Base-by-base conservation (phyloP, 2,113 vertebrate species). In the Tauraco erythrolophus region DNA sequence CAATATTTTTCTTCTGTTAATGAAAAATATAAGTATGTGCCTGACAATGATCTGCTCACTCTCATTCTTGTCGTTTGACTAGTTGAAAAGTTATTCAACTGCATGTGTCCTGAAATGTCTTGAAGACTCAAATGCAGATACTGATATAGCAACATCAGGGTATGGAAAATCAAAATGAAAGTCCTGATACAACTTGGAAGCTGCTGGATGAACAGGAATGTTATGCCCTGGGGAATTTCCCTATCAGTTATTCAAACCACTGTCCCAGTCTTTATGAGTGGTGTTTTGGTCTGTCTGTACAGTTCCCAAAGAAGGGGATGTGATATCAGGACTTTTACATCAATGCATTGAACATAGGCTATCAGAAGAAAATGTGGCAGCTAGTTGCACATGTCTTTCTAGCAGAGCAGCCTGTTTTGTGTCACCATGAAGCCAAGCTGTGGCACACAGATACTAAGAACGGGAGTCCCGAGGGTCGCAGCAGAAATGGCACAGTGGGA, bases 391-490 rank as follows among this genome's bases (percentile, higher is more conserved):
- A 24, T 76, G 51, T 5, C 1, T 51, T 87, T 84, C 69, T 81
- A 89, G 45, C 35, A 60, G 64, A 81, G 33, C 48, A 64, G 84
- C 56, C 93, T 94, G 95, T 1, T 95, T 62, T 89, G 80, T 92
- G 84, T 95, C 94, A 93, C 75, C 30, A 9, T 1, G 14, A 66
- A 88, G 43, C 31, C 90, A 71, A 24, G 7, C 39, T 71, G 48
- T 54, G 72, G 41, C 50, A 81, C 16, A 5, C 19, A 37, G 66
- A 58, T 70, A 43, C 28, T 30, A 75, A 56, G 39, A 41, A 64
- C 0, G 0, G 14, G 37, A 78, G 19, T 81, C 83, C 37, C 2
- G 0, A 30, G 46, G 28, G 56, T 84, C 80, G 50, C 10, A 74
- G 46, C 5, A 80, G 50, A 93, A 92, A 85, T 11, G 13, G 27